A percentile compares a stretch with the other conserved stretches of the same genome.
phyloP scores from a whole-genome alignment of 2,888 invertebrate genomes.

The Bellardia bayeri region DNA sequence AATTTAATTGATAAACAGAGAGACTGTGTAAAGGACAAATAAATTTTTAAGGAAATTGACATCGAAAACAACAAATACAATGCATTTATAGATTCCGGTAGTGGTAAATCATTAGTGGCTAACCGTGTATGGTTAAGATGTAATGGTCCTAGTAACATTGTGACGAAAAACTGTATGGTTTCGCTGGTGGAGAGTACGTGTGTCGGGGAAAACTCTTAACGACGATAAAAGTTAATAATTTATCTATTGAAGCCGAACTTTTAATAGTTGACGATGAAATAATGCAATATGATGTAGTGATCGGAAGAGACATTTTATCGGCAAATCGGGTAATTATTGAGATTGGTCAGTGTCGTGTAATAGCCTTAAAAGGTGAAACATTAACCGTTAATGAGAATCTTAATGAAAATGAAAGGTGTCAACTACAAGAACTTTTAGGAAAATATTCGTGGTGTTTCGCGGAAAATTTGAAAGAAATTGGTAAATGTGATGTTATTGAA shows the following conservation, averaged over 20 bases:
- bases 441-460: slow-evolving; percentile 57
- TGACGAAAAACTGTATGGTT: slow-evolving; percentile 40
- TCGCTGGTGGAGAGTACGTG: slow-evolving; percentile 52
- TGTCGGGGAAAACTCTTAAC: slow-evolving; percentile 46
- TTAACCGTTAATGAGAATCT: slow-evolving; percentile 15
- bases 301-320: slow-evolving; percentile 56
- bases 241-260: slow-evolving; percentile 26
- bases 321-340: slow-evolving; percentile 53
- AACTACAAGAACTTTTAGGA: slow-evolving; percentile 4
- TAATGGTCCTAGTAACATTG: not conserved
- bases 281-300: slow-evolving; percentile 39
- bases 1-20: slow-evolving; percentile 11
- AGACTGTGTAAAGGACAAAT: not conserved
- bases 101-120: slow-evolving; percentile 46
- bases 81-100: slow-evolving; percentile 65
- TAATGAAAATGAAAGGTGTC: not conserved
- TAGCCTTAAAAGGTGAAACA: slow-evolving; percentile 38
- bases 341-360: slow-evolving; percentile 53
- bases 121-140: slow-evolving; percentile 23
- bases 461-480: slow-evolving; percentile 50
- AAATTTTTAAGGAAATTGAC: slow-evolving; percentile 54
- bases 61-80: slow-evolving; percentile 27
- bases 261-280: slow-evolving; percentile 29
- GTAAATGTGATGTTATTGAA: slow-evolving; percentile 49
- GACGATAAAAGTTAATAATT: too few species aligned